phyloP scores from a whole-genome alignment of 1,140 invertebrate genomes.

The Drosophila kepulauana region DNA sequence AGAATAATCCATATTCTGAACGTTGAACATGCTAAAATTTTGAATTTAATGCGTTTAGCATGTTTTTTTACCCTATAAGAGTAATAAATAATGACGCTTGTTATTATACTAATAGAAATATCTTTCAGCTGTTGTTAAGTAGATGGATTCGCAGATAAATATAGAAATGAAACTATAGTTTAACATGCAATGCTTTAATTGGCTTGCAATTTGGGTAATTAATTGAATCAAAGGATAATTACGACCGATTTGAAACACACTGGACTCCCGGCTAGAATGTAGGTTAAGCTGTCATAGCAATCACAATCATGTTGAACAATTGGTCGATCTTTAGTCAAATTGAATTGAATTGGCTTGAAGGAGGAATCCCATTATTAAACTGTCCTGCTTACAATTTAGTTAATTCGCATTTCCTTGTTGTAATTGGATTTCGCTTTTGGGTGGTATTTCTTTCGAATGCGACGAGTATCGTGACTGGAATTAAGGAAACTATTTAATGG shows the following conservation, averaged over 20 bases:
- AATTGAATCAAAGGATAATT: constrained; percentile 9
- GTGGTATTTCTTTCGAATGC: constrained; percentile 30
- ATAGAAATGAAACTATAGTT: not conserved
- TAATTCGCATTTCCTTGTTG: constrained; percentile 18
- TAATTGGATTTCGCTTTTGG: constrained; percentile 32
- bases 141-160: not conserved
- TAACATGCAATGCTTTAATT: constrained; percentile 7
- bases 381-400: not conserved
- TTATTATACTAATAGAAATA: not conserved
- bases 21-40: not conserved
- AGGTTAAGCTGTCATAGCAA: not conserved
- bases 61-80: not conserved
- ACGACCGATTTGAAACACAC: not conserved
- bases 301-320: not conserved
- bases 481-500: constrained; percentile 23
- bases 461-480: constrained; percentile 25
- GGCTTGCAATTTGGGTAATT: constrained; percentile 4
- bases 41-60: not conserved
- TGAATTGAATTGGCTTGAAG: not conserved
- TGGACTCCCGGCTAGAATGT: not conserved
- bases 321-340: not conserved
- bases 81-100: not conserved
- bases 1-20: not conserved
- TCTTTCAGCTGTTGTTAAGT: not conserved
- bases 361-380: not conserved